Percentiles rank a stretch among this genome's conserved stretches.
These are phyloP conservation scores for Drosophila persimilis DNA, from an alignment of 1,140 invertebrate species.

Conservation along the genomic window DNA sequence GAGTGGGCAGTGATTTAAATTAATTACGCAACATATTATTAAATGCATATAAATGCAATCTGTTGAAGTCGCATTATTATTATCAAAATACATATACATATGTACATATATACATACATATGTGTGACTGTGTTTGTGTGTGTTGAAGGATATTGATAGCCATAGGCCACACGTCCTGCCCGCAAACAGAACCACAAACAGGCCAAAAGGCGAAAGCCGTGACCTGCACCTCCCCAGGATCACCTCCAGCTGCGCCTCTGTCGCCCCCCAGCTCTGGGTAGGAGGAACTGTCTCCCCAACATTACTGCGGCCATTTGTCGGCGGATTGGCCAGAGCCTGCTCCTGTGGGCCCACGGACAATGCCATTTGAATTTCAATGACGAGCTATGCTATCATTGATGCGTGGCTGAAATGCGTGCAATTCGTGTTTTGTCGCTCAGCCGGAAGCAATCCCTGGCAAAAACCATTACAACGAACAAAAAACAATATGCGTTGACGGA, in stretches of 20 bases:
- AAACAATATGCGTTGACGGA: conserved; percentile 24
- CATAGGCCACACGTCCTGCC: conserved; percentile 41
- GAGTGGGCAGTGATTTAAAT: conserved; percentile 57
- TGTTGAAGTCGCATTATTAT: conserved; percentile 32
- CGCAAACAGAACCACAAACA: conserved; percentile 57
- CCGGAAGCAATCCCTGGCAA: conserved; percentile 67
- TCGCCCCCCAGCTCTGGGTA: too few relatives aligned
- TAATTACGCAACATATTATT: conserved; percentile 58
- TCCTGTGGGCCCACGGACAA: conserved; percentile 45
- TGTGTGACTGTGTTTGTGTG: neutral
- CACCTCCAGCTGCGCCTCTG: neutral
- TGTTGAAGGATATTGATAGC: conserved; percentile 61
- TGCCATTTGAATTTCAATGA: conserved; percentile 80
- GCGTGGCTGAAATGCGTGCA: conserved; percentile 74
- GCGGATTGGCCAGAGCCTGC: conserved; percentile 17
- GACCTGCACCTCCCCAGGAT: conserved; percentile 3
- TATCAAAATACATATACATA: neutral
- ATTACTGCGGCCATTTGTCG: conserved; percentile 45
- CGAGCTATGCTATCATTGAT: conserved; percentile 76
- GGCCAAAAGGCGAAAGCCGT: conserved; percentile 67
- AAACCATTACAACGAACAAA: conserved; percentile 35
- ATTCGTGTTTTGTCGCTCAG: conserved; percentile 74
- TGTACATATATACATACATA: neutral
- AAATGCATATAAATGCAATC: conserved; percentile 55
- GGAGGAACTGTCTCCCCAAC: neutral